Evolutionary conservation across 92 coral and sea anemone genomes (phyloP), one percentile per base, ranked within the genome.

Genomic region (Montipora capitata): DNA sequence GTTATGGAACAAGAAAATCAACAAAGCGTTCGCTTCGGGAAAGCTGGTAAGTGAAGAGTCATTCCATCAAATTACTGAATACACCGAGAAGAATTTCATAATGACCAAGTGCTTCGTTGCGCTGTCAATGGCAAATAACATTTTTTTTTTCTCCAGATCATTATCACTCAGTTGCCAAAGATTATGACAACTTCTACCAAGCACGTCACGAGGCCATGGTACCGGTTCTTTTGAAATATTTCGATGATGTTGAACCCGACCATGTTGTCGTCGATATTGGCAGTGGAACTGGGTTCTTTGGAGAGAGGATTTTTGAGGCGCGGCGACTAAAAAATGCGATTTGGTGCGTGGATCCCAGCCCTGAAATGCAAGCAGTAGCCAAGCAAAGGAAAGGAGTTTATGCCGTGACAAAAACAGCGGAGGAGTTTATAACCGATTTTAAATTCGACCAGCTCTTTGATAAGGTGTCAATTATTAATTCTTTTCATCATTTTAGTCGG

Each of bases 321-420:
- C 27, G 38, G 20, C 38, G 61, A 8, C 83, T 78, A 48, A 78
- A 41, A 59, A 42, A n/a, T 42, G 54, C 69, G 70, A 63, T 78
- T 18, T 78, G 83, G 83, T 78, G 83, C 20, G 83, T 78, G 40
- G 83, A 78, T 12, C 83, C 83, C 5, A 15, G 56, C 40, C 27
- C 72, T 57, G 72, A 64, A 8, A 78, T 78, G 83, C 72, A 78
- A 64, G 57, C 42, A 78, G 57, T 15, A 17, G 72, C 83, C 39
- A 61, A 40, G 72, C 11, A 42, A 78, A 61, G 63, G 44, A 44
- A 41, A 40, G 72, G 72, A 4, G 71, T 78, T 11, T 17, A 56
- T n/a, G 49, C 83, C 42, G 4, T 78, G 3, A 40, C 18, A 18
- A 61, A 62, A 62, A 42, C 72, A 12, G 83, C 58, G 16, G 82